These are phyloP conservation scores for Ptychadena robeensis DNA, from an alignment of 2,797 vertebrate species.

Conservation along the genomic window DNA sequence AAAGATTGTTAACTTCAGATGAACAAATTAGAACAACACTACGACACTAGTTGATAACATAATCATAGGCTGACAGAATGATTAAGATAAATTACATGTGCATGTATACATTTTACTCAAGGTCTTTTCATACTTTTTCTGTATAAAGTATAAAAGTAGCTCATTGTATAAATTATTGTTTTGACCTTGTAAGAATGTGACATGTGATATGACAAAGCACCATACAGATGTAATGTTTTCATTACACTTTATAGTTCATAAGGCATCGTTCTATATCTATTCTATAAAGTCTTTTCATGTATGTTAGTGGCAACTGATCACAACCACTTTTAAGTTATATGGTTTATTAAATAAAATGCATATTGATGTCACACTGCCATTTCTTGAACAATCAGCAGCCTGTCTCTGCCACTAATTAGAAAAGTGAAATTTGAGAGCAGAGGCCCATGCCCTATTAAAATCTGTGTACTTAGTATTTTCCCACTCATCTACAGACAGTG, in stretches of 20 bases:
- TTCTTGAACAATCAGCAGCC: constrained; percentile 58
- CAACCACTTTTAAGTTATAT: background rate
- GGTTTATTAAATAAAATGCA: constrained; percentile 30
- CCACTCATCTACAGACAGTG: constrained; percentile 32
- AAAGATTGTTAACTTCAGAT: too few relatives aligned
- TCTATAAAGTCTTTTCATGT: background rate
- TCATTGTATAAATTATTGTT: background rate
- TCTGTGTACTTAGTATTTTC: constrained; percentile 53
- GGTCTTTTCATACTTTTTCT: background rate
- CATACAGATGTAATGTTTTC: background rate
- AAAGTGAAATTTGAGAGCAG: constrained; percentile 56
- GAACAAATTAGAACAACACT: too few relatives aligned
- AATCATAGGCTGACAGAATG: too few relatives aligned
- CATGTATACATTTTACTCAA: constrained; percentile 1
- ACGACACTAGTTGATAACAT: too few relatives aligned
- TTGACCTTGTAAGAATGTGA: background rate
- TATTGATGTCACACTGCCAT: constrained; percentile 48
- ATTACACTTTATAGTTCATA: background rate
- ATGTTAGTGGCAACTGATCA: background rate
- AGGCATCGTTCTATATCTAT: background rate
- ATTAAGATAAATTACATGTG: too few relatives aligned
- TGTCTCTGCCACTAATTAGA: constrained; percentile 59
- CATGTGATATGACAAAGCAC: background rate
- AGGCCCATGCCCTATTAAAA: constrained; percentile 57
- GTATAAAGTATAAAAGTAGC: background rate